Base-by-base conservation (phyloP, 2,797 vertebrate species). In the Toxotes lorentzi region DNA sequence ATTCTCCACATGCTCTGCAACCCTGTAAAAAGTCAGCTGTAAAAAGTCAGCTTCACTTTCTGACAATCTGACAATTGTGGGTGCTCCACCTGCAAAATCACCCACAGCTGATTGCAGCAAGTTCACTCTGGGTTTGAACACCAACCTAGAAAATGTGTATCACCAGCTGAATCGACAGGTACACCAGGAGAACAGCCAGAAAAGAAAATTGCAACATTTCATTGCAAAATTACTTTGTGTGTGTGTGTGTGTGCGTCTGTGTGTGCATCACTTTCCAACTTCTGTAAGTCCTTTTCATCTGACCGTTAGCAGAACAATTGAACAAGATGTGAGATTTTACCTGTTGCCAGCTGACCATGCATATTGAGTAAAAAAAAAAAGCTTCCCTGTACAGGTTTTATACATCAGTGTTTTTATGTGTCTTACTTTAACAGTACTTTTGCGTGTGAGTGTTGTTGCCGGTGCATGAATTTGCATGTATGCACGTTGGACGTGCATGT, bases 151-250 rank as follows among this genome's bases (percentile, higher is more conserved):
- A 69, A 63, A 56, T 64, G 5, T 67, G 27, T 41, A 63, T 76
- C 51, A 65, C 19, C 58, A 67, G 30, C 17, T 14, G 41, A 69
- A 82, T 14, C 34, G 56, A 58, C 65, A 70, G 21, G 38, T 57
- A 45, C 27, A 30, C 4, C 3, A 10, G 17, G 60, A 68, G 53
- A 74, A 58, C 53, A 53, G 47, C 19, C 24, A 56, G 6, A 48
- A 34, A 53, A 61, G 35, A 47, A 67, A 34, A 71, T 23, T 70
- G 56, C n/a, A 16, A 57, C 17, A 54, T 70, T 65, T 70, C 2
- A 56, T 70, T 1, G 4, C 19, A 48, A 30, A n/a, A 34, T 48
- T 16, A 4, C 19, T n/a, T 13, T 6, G 48, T 16, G 5, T 5
- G 41, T 58, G 19, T 47, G 16, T 65, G 43, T 64, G 1, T 4